A percentile compares a stretch with the other conserved stretches of the same genome.
Evolutionary conservation across 2,888 invertebrate genomes (phyloP).

Genomic region (Neelides folsomi): DNA sequence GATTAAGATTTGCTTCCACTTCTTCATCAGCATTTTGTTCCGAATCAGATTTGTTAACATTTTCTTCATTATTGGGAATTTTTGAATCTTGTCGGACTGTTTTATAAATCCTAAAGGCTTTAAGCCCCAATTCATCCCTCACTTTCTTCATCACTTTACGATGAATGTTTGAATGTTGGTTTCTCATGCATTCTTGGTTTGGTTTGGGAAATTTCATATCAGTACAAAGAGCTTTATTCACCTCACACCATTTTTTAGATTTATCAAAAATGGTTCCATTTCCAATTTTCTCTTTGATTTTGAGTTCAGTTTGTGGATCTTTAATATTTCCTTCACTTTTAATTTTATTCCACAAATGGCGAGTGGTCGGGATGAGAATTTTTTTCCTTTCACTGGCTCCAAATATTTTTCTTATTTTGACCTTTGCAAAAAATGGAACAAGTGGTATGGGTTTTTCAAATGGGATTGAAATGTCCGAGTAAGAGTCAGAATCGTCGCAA

Average conservation of each 20-base stretch:
- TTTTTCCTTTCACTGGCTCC: constrained; percentile 19
- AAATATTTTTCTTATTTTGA: constrained; percentile 12
- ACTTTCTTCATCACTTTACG: constrained; percentile 5
- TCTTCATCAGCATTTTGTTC: constrained; percentile 3
- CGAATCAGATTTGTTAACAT: constrained; percentile 3
- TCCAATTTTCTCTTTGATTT: neutral
- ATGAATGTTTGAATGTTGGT: constrained; percentile 15
- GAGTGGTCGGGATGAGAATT: constrained; percentile 12
- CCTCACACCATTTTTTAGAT: constrained; percentile 24
- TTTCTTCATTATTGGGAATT: constrained; percentile 1
- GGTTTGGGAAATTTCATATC: constrained; percentile 26
- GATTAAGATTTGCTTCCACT: too few species aligned
- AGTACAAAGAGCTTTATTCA: constrained; percentile 22
- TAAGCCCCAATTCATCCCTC: neutral
- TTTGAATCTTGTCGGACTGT: neutral
- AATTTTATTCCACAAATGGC: constrained; percentile 16
- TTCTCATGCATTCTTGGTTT: constrained; percentile 11
- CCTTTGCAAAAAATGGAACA: constrained; percentile 11
- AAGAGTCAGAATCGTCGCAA: constrained; percentile 15
- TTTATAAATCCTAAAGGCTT: constrained; percentile 3
- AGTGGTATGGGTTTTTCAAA: constrained; percentile 16
- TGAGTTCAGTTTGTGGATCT: neutral
- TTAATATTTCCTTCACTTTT: neutral
- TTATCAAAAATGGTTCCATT: constrained; percentile 14
- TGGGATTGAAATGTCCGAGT: constrained; percentile 12